Conservation (phyloP, 2,797 vertebrate species). For the Onychomys arenicola region DNA sequence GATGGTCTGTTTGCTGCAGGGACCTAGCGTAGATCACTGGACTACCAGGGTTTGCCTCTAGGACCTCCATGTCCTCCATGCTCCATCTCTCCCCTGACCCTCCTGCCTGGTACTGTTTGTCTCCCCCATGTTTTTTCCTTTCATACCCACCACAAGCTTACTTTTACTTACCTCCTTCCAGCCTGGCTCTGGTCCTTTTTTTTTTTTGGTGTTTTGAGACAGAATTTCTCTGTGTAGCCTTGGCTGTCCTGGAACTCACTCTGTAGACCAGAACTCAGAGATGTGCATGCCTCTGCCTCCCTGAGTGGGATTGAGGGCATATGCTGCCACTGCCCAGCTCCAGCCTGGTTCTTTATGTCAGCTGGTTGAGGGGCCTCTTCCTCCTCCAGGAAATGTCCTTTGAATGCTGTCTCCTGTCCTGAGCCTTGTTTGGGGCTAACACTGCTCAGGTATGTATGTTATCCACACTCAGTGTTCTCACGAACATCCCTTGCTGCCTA, state of each 20-base stretch:
- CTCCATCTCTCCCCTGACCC: fast-evolving
- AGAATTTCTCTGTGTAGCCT: background rate
- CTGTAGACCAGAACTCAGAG: background rate
- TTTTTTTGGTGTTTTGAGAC: background rate
- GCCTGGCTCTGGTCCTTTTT: background rate
- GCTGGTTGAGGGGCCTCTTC: background rate
- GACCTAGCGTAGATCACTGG: background rate
- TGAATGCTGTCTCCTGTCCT: background rate
- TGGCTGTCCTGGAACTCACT: background rate
- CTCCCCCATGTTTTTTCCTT: fast-evolving
- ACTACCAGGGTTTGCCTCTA: fast-evolving
- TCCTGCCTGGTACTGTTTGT: background rate
- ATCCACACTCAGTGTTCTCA: fast-evolving
- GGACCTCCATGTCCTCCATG: fast-evolving
- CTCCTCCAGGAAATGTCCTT: background rate
- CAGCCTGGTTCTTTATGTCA: background rate
- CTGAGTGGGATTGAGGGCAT: background rate
- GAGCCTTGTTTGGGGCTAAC: background rate
- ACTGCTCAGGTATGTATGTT: background rate
- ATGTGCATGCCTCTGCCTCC: background rate
- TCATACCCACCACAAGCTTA: fast-evolving
- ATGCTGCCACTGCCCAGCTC: background rate
- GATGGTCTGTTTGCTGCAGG: background rate
- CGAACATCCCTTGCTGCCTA: fast-evolving
- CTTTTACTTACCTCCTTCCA: background rate